Evolutionary conservation across 2,888 invertebrate genomes (phyloP), one percentile per base, ranked within the genome.

Genomic region (Mimachlamys varia): DNA sequence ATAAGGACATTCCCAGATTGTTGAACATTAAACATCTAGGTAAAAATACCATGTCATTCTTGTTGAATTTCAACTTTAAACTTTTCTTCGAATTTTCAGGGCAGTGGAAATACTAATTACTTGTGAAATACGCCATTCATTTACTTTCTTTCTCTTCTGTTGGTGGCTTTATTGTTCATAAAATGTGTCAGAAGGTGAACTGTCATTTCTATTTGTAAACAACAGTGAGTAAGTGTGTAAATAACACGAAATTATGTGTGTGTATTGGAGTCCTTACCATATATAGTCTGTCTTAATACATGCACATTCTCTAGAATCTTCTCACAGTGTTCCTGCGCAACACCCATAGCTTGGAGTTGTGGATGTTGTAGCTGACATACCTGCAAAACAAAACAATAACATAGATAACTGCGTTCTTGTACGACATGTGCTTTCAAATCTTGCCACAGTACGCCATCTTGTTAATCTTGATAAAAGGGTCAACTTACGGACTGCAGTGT

Each of bases 401-500:
- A 87, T 22, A 50, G 49, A 37, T 44, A 88, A 37, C 38, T 89
- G 76, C 87, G 33, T 44, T 76, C 87, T 38, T 27, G 53, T 37
- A 58, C 87, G 44, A 55, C 88, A 88, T 55, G 37, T 87, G 88
- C 38, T 50, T 89, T 88, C 62, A 50, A 88, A 33, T 27, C 58
- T 62, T 49, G 87, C 38, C 44, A 33, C 76, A 89, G 44, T 90
- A 88, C 89, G 91, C 91, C 91, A 92, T 92, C 90, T 92, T 92
- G 90, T 33, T 44, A 53, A 33, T 88, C 27, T 87, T 87, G 87
- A 89, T 88, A 49, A 91, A 89, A 91, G 33, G 49, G 87, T 76
- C 58, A 87, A 95, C 95, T 95, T 92, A 96, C 96, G 91, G 95
- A 95, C 90, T 95, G 95, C 37, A 96, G 94, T n/a, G 96, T 95